Evolutionary conservation across 2,113 vertebrate genomes (phyloP).

Genomic region (Macrotis lagotis): DNA sequence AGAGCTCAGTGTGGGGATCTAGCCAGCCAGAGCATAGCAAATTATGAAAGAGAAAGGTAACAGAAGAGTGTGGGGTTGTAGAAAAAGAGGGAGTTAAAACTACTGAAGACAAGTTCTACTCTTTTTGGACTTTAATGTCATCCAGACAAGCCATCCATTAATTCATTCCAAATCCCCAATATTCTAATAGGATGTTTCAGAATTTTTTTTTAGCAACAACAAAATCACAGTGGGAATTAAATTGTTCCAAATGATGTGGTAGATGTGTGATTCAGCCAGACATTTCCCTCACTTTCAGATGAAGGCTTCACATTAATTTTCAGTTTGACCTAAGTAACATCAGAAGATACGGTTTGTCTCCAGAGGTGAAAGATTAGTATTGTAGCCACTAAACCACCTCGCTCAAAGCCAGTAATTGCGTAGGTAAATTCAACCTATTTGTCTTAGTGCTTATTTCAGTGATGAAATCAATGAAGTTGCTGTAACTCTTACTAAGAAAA

Average conservation of each 20-base stretch:
- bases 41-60: not conserved
- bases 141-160: not conserved
- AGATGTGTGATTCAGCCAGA: not conserved
- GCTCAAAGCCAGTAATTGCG: not conserved
- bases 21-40: not conserved
- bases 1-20: not conserved
- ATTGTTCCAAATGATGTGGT: not conserved
- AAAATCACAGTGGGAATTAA: not conserved
- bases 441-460: not conserved
- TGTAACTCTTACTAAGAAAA: not conserved
- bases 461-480: not conserved
- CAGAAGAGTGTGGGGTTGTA: not conserved
- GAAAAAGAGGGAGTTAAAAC: not conserved
- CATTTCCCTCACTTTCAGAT: fast-evolving
- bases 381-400: not conserved
- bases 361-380: not conserved
- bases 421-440: not conserved
- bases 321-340: not conserved
- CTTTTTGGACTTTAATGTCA: not conserved
- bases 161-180: not conserved
- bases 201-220: not conserved
- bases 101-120: not conserved
- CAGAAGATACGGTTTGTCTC: not conserved
- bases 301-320: not conserved
- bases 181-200: not conserved